Conservation (phyloP, 2,888 invertebrate species). For the Mesoligia furuncula region DNA sequence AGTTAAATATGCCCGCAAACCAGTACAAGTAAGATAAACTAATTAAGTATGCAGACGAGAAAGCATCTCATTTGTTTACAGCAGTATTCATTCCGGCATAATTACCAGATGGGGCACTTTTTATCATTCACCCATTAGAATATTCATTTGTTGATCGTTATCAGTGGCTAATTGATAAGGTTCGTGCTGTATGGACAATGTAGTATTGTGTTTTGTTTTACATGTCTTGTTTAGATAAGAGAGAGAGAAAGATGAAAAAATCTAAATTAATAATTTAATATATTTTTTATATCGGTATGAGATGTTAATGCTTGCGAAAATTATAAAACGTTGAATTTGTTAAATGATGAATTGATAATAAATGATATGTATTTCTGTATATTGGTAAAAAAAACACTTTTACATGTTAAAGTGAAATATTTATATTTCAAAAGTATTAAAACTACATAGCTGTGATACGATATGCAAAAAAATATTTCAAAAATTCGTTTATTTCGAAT, state of each 20-base stretch:
- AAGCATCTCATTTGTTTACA: slow-evolving; percentile 59
- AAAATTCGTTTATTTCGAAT: too few relatives aligned
- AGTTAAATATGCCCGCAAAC: slow-evolving; percentile 1
- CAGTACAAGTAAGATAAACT: slow-evolving; percentile 10
- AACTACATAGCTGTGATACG: too few relatives aligned
- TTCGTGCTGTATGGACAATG: slow-evolving; percentile 30
- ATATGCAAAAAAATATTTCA: too few relatives aligned
- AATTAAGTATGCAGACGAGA: slow-evolving; percentile 43
- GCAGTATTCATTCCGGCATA: slow-evolving; percentile 58
- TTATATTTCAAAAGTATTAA: too few relatives aligned
- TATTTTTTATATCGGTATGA: too few relatives aligned
- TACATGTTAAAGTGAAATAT: too few relatives aligned
- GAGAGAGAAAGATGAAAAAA: too few relatives aligned
- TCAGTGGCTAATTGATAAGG: slow-evolving; percentile 64
- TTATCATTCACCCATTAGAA: slow-evolving; percentile 49
- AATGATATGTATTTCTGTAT: too few relatives aligned
- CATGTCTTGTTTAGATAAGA: background rate
- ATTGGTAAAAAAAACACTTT: too few relatives aligned
- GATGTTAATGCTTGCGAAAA: too few relatives aligned
- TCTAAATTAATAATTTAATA: too few relatives aligned
- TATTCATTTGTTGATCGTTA: slow-evolving; percentile 58
- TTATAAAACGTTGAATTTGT: background rate
- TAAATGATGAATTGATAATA: too few relatives aligned
- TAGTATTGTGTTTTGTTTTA: background rate
- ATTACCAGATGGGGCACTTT: slow-evolving; percentile 61